phyloP scores from a whole-genome alignment of 2,797 vertebrate genomes.

The Paratrypauchen microcephalus region DNA sequence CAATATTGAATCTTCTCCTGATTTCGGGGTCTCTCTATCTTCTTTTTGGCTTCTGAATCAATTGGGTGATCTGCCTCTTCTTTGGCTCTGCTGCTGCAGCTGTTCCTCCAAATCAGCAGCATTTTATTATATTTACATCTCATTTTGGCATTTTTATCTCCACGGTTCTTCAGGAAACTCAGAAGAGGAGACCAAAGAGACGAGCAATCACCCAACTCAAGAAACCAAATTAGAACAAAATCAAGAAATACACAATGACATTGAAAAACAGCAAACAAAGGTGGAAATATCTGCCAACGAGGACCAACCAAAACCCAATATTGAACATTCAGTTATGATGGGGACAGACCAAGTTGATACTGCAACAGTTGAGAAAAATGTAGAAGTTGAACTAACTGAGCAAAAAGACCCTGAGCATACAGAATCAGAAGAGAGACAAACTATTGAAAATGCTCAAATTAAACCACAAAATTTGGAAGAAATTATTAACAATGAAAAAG shows the following conservation, averaged over 20 bases:
- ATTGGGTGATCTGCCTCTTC: conserved; percentile 27
- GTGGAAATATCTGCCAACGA: conserved; percentile 27
- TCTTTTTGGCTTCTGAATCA: conserved; percentile 45
- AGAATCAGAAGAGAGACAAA: conserved; percentile 24
- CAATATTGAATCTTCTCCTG: conserved; percentile 15
- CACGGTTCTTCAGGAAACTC: conserved; percentile 78
- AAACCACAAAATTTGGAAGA: conserved; percentile 15
- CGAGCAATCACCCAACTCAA: conserved; percentile 62
- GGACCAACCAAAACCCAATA: conserved; percentile 24
- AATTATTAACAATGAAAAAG: conserved; percentile 2
- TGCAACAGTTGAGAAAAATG: conserved; percentile 32
- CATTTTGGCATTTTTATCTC: conserved; percentile 67
- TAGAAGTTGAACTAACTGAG: conserved; percentile 19
- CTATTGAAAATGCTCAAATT: conserved; percentile 6
- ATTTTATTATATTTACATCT: background rate
- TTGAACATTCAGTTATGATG: background rate
- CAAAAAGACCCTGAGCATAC: background rate
- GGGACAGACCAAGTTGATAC: conserved; percentile 23
- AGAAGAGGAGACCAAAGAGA: conserved; percentile 63
- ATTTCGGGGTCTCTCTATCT: conserved; percentile 31
- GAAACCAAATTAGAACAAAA: conserved; percentile 54
- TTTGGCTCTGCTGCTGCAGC: conserved; percentile 48
- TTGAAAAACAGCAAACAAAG: conserved; percentile 41
- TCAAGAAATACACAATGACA: conserved; percentile 46
- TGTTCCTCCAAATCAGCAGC: conserved; percentile 42